Evolutionary conservation across 2,113 vertebrate genomes (phyloP).

Genomic region (Eonycteris spelaea): DNA sequence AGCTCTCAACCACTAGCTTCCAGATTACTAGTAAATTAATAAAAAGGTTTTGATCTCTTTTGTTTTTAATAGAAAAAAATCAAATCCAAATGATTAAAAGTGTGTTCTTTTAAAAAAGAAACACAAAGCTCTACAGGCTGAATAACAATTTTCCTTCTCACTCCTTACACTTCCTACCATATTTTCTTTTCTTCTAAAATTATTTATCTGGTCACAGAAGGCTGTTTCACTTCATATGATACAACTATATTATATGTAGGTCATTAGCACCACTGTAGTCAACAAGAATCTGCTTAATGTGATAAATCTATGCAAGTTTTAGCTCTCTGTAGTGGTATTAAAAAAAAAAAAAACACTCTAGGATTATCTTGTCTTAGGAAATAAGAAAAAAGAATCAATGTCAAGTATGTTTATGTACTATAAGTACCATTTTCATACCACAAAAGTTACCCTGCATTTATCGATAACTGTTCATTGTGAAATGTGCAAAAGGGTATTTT

Average conservation of each 20-base stretch:
- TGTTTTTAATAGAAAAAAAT: background rate
- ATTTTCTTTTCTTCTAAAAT: background rate
- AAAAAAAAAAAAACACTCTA: background rate
- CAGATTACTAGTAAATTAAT: conserved; percentile 16
- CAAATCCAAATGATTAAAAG: background rate
- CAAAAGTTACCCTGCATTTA: background rate
- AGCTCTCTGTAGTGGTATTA: background rate
- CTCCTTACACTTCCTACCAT: background rate
- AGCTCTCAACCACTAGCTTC: background rate
- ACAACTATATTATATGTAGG: background rate
- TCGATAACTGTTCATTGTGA: background rate
- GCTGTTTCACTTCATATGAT: background rate
- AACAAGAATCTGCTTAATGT: background rate
- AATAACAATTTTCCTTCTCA: conserved; percentile 28
- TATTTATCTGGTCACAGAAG: background rate
- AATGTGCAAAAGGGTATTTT: background rate
- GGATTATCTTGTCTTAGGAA: background rate
- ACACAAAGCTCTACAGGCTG: background rate
- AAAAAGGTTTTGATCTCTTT: background rate
- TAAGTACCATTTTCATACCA: background rate
- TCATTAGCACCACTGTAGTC: background rate
- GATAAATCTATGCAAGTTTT: background rate
- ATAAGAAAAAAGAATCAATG: background rate
- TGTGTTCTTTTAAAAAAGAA: background rate
- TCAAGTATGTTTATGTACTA: no score